These are phyloP conservation scores for Triplophysa dalaica DNA, from an alignment of 2,113 vertebrate species.

Conservation along the genomic window DNA sequence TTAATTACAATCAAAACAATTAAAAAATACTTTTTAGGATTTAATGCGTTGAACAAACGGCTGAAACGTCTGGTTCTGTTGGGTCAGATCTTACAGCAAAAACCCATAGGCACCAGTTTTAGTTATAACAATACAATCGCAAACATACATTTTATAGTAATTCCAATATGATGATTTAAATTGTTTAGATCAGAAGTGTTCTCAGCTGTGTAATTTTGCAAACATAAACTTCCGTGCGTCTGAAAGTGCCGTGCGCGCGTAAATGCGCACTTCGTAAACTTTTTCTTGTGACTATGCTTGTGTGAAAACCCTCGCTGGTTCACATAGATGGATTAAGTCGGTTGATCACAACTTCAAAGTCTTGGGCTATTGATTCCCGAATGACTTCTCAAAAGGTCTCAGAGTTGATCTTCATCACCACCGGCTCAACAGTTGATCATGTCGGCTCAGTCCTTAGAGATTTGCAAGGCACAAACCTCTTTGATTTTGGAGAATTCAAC, in stretches of 20 bases:
- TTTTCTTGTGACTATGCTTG: background rate
- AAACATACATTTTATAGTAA: too few species aligned
- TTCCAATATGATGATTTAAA: too few species aligned
- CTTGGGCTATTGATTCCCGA: slow-evolving; percentile 53
- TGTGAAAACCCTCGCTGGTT: slow-evolving; percentile 20
- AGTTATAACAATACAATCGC: too few species aligned
- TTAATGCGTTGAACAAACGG: too few species aligned
- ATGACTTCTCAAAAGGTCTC: slow-evolving; percentile 53
- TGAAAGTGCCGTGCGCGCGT: background rate
- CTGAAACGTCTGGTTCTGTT: too few species aligned
- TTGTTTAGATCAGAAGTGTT: too few species aligned
- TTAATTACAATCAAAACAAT: too few species aligned
- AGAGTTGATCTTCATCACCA: slow-evolving; percentile 45
- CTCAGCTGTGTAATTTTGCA: too few species aligned
- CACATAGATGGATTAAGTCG: slow-evolving; percentile 39
- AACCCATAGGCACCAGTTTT: too few species aligned
- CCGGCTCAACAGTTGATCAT: slow-evolving; percentile 44
- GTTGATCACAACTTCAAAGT: slow-evolving; percentile 49
- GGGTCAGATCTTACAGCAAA: too few species aligned
- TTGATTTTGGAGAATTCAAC: slow-evolving; percentile 18
- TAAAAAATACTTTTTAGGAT: too few species aligned
- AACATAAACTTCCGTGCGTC: too few species aligned
- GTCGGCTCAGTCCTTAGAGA: slow-evolving; percentile 15
- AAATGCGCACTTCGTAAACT: background rate
- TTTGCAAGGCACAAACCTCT: slow-evolving; percentile 21